Base-by-base conservation (phyloP, 2,888 invertebrate species). In the Sphinx pinastri region DNA sequence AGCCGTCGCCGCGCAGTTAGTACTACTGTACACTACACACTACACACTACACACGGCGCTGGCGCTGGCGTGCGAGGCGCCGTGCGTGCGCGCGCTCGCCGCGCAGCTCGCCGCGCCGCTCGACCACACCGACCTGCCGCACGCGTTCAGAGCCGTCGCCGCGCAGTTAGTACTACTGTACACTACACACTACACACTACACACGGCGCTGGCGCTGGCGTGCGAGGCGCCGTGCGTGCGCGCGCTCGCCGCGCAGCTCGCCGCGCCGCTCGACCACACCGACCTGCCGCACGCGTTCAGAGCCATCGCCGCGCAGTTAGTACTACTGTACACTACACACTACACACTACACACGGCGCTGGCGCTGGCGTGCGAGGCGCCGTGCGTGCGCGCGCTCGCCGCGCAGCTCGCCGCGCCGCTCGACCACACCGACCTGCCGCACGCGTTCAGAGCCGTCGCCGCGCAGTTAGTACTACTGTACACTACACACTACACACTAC, bases 301-400 rank as follows among this genome's bases (percentile, higher is more conserved):
- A 12, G 70, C 77, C 3, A 78, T 84, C 12, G 74, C 38, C 38
- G 38, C 38, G 38, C 38, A 38, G 38, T 38, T 38, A 38, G 38
- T 38, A 38, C 4, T 38, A 38, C 38, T 38, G 38, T 38, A 38
- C 38, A 38, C 38, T 8, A 38, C 38, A 38, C 38, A 38, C 38
- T 8, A 38, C 38, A 38, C 38, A 38, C 38, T 38, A 8, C 38
- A 38, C 38, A 38, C 25, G 2, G 92, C 92, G 73, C 72, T 92
- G 2, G 92, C 92, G 73, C 72, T 92, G 58, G 85, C 88, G 19
- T 90, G 90, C 78, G 89, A 88, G 67, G 86, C 81, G 7, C 77
- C 80, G 51, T 86, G 87, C 80, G 87, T 92, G 67, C 78, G 89
- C 2, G 71, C 76, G 69, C 77, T 92, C 4, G 84, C 84, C 31